phyloP scores from a whole-genome alignment of 1,140 invertebrate species.

The Drosophila bocqueti region DNA sequence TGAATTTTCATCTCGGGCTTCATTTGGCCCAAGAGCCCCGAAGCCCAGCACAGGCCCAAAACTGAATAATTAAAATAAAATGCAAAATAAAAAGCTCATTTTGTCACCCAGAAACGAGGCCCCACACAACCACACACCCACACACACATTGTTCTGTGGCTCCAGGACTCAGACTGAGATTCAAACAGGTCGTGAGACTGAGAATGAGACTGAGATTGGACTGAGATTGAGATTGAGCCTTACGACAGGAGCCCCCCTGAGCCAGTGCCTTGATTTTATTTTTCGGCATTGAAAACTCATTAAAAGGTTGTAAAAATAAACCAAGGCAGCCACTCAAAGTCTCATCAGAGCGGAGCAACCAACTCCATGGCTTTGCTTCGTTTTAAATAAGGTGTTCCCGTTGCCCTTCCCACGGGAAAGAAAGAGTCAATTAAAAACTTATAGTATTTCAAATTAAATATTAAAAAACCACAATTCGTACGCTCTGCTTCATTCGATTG shows the following conservation, averaged over 20 bases:
- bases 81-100: slow-evolving; percentile 67
- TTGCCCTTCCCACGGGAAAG: not conserved
- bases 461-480: not conserved
- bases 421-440: not conserved
- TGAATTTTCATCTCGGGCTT: slow-evolving; percentile 69
- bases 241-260: slow-evolving; percentile 40
- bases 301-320: slow-evolving; percentile 67
- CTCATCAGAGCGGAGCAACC: slow-evolving; percentile 4
- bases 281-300: slow-evolving; percentile 69
- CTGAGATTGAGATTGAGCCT: slow-evolving; percentile 32
- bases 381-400: not conserved
- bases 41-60: not conserved
- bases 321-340: slow-evolving; percentile 3
- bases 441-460: not conserved
- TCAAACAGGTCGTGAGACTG: not conserved
- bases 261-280: slow-evolving; percentile 20
- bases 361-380: slow-evolving; percentile 4
- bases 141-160: slow-evolving; percentile 6
- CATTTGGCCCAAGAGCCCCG: slow-evolving; percentile 20
- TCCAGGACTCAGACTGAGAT: slow-evolving; percentile 2
- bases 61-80: slow-evolving; percentile 65
- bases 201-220: slow-evolving; percentile 3
- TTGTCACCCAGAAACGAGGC: slow-evolving; percentile 46
- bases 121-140: not conserved
- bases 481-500: not conserved